Percentiles rank a stretch among this genome's conserved stretches.
phyloP scores from a whole-genome alignment of 2,113 vertebrate species.

The Pitta sordida region DNA sequence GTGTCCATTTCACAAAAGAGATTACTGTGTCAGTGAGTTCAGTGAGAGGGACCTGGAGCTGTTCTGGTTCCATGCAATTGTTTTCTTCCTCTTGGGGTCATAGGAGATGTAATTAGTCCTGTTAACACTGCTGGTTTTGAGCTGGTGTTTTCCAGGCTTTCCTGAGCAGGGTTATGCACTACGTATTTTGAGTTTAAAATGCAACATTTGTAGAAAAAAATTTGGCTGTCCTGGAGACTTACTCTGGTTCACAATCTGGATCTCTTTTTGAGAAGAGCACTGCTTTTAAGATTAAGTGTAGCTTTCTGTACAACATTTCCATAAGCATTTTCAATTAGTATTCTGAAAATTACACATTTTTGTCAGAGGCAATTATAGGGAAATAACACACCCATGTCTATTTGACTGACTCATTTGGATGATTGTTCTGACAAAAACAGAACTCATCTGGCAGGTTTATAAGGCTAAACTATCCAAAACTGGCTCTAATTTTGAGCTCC shows the following conservation, averaged over 20 bases:
- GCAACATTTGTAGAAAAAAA: conserved; percentile 4
- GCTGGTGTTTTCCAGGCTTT: not conserved
- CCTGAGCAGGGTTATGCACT: not conserved
- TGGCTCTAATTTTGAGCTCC: not conserved
- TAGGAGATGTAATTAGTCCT: not conserved
- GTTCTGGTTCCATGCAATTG: not conserved
- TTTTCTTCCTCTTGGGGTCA: not conserved
- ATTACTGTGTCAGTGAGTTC: not conserved
- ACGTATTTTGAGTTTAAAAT: conserved; percentile 5
- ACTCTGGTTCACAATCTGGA: conserved; percentile 34
- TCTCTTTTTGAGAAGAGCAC: conserved; percentile 13
- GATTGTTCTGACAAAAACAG: conserved; percentile 61
- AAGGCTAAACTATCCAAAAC: not conserved
- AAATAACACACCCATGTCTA: conserved; percentile 54
- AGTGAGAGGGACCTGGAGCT: not conserved
- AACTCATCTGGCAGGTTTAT: conserved; percentile 39
- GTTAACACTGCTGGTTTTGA: not conserved
- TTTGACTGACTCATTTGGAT: conserved; percentile 63
- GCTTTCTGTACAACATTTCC: conserved; percentile 28
- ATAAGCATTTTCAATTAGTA: conserved; percentile 65
- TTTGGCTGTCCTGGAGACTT: not conserved
- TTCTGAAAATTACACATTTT: conserved; percentile 71
- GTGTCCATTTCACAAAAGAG: not conserved
- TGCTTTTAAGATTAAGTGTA: conserved; percentile 46
- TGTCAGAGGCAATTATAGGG: not conserved